Evolutionary conservation across 2,797 vertebrate species (phyloP).

Genomic region (Craterocephalus amniculus): DNA sequence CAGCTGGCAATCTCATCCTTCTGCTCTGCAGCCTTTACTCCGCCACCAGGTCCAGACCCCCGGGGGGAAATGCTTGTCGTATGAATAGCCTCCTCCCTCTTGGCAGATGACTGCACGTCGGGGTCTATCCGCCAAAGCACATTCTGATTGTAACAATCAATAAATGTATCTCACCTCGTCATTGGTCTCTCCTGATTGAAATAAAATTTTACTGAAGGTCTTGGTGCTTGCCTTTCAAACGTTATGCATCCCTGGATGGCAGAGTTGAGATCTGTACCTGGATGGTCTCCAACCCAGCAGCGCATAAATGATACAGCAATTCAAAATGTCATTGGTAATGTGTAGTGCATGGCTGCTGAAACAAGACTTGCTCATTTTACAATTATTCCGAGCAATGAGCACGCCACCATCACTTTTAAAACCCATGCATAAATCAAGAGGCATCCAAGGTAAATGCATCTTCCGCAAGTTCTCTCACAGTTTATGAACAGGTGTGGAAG

Average conservation of each 20-base stretch:
- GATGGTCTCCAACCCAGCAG: slow-evolving; percentile 41
- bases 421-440: slow-evolving; percentile 60
- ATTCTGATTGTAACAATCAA: no score
- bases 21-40: no score
- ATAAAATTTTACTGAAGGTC: no score
- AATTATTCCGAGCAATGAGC: slow-evolving; percentile 65
- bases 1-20: no score
- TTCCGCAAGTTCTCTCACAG: slow-evolving; percentile 26
- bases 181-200: no score
- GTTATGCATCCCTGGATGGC: slow-evolving; percentile 50
- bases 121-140: no score
- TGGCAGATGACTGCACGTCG: no score
- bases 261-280: slow-evolving; percentile 46
- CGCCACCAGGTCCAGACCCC: no score
- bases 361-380: slow-evolving; percentile 67
- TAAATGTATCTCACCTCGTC: no score
- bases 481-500: slow-evolving; percentile 31
- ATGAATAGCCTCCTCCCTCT: no score
- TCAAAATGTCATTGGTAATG: slow-evolving; percentile 52
- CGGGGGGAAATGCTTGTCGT: no score
- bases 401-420: slow-evolving; percentile 39
- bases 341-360: slow-evolving; percentile 42
- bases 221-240: slow-evolving; percentile 39
- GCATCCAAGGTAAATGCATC: slow-evolving; percentile 24
- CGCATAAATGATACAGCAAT: slow-evolving; percentile 56